Conservation (phyloP, 2,113 vertebrate species). For the Lasiurus borealis region DNA sequence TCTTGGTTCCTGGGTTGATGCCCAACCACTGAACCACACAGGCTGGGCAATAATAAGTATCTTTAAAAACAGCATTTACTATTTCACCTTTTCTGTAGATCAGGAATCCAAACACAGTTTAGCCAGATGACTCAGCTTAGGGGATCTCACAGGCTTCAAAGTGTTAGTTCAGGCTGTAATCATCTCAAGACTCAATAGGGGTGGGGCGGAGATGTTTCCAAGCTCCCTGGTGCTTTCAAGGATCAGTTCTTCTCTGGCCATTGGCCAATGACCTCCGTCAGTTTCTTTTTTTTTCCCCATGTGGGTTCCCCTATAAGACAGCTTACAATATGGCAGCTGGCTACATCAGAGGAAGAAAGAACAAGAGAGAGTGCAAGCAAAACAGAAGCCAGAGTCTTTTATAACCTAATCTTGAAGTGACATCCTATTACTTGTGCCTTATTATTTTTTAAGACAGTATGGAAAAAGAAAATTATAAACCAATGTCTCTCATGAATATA, state of each 20-base stretch:
- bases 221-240: neutral
- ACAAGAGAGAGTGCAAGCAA: neutral
- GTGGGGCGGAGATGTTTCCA: neutral
- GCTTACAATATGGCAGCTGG: neutral
- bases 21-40: too few species aligned
- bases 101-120: neutral
- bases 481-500: neutral
- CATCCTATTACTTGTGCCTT: neutral
- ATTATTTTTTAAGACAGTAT: neutral
- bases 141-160: neutral
- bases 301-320: neutral
- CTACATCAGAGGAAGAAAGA: neutral
- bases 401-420: neutral
- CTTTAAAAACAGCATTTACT: neutral
- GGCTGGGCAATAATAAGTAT: neutral
- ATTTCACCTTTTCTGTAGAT: constrained; percentile 3
- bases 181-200: neutral
- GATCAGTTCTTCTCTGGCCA: neutral
- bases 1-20: too few species aligned
- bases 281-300: neutral
- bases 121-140: neutral
- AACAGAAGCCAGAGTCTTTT: neutral
- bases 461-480: neutral
- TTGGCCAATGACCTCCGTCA: neutral
- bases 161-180: neutral